Evolutionary conservation across 2,797 vertebrate species (phyloP).

Genomic region (Australoheros facetus): DNA sequence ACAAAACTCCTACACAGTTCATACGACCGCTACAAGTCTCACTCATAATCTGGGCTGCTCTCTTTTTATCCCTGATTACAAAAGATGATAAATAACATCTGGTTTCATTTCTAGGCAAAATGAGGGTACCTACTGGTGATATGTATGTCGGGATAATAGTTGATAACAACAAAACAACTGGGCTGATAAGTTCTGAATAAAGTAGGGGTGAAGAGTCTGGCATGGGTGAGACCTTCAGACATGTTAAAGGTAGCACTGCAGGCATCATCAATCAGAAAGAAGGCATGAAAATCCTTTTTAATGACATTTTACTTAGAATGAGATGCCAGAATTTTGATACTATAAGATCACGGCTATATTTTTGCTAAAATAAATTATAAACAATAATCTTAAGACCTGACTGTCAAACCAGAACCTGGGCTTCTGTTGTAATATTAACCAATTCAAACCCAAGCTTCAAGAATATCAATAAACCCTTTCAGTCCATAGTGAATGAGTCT

Average conservation of each 20-base stretch:
- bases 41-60: background rate
- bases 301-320: background rate
- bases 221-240: background rate
- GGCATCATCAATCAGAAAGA: background rate
- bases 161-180: background rate
- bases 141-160: background rate
- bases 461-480: slow-evolving; percentile 8
- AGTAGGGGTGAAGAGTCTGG: background rate
- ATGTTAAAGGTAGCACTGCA: background rate
- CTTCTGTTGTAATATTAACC: background rate
- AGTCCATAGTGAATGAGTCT: background rate
- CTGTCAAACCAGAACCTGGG: slow-evolving; percentile 1
- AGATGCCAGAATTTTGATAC: background rate
- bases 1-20: background rate
- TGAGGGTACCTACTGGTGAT: background rate
- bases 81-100: background rate
- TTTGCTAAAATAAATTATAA: background rate
- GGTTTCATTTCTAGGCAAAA: background rate
- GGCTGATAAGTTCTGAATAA: background rate
- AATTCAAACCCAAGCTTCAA: background rate
- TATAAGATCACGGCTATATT: background rate
- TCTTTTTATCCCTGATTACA: background rate
- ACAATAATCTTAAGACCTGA: background rate
- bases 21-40: background rate
- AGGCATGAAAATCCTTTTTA: too few species aligned